A percentile compares a stretch with the other conserved stretches of the same genome.
Conservation (phyloP, 2,888 invertebrate species). For the Malacosoma neustria region DNA sequence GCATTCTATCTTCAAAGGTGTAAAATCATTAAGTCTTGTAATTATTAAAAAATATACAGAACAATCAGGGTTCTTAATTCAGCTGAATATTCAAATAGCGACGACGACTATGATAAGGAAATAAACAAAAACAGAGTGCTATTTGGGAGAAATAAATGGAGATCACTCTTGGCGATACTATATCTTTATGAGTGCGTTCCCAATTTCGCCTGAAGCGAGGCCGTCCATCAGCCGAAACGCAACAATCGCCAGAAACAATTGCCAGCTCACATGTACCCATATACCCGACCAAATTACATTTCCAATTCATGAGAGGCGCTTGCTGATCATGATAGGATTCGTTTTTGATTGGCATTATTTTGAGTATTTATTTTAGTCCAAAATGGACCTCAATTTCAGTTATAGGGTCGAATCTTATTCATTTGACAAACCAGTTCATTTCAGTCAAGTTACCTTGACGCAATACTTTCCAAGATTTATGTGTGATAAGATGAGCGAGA, state of each 20-base stretch:
- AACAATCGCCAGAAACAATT: conserved; percentile 54
- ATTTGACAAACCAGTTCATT: too few relatives aligned
- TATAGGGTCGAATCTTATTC: too few relatives aligned
- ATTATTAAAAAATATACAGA: too few relatives aligned
- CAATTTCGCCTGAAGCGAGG: conserved; percentile 13
- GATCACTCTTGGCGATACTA: not conserved
- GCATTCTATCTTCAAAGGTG: too few relatives aligned
- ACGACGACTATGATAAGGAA: not conserved
- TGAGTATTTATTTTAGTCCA: not conserved
- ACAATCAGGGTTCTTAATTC: not conserved
- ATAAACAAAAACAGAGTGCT: not conserved
- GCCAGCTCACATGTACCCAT: conserved; percentile 44
- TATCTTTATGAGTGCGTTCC: not conserved
- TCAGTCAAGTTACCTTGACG: too few relatives aligned
- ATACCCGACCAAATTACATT: conserved; percentile 66
- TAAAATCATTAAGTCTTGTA: too few relatives aligned
- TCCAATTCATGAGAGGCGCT: conserved; percentile 70
- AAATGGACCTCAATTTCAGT: not conserved
- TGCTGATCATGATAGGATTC: conserved; percentile 14
- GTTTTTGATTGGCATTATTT: conserved; percentile 6
- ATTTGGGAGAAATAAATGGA: not conserved
- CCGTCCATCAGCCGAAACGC: conserved; percentile 44
- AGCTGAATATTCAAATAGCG: not conserved
- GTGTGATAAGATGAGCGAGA: too few relatives aligned
- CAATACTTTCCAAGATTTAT: too few relatives aligned